phyloP scores from a whole-genome alignment of 2,113 vertebrate species.

The Prochilodus magdalenae region DNA sequence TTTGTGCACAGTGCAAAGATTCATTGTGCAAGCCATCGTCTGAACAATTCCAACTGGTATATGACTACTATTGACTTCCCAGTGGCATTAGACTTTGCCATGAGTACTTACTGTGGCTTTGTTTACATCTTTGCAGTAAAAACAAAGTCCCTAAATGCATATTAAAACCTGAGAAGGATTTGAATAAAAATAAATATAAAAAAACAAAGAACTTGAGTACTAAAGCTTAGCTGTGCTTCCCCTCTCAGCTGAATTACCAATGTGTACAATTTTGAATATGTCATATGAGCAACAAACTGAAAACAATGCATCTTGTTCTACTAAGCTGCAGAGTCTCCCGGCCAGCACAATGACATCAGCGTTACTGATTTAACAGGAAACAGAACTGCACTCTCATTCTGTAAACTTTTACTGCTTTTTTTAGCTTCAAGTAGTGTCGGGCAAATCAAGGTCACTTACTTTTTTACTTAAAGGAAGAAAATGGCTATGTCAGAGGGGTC shows the following conservation, averaged over 20 bases:
- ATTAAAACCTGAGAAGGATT: too few species aligned
- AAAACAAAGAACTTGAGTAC: not conserved
- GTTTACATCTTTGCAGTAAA: too few species aligned
- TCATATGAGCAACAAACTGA: conserved; percentile 12
- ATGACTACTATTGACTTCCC: too few species aligned
- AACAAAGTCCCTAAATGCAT: too few species aligned
- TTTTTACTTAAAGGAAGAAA: conserved; percentile 29
- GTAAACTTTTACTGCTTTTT: conserved; percentile 10
- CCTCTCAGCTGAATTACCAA: not conserved
- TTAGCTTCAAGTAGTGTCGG: conserved; percentile 7
- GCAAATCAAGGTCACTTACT: conserved; percentile 9
- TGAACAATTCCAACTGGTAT: too few species aligned
- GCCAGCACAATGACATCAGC: not conserved
- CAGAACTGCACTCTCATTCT: not conserved
- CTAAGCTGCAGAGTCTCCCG: not conserved
- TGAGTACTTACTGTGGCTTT: too few species aligned
- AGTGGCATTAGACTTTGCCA: too few species aligned
- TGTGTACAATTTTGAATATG: conserved; percentile 4
- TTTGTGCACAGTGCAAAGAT: too few species aligned
- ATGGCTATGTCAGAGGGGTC: not conserved
- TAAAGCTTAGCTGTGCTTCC: not conserved
- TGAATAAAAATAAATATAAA: too few species aligned
- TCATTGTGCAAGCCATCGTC: too few species aligned
- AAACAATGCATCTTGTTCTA: not conserved
- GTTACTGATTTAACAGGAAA: not conserved